Conservation (phyloP, 2,888 invertebrate species). For the Leptinotarsa tumamoca region DNA sequence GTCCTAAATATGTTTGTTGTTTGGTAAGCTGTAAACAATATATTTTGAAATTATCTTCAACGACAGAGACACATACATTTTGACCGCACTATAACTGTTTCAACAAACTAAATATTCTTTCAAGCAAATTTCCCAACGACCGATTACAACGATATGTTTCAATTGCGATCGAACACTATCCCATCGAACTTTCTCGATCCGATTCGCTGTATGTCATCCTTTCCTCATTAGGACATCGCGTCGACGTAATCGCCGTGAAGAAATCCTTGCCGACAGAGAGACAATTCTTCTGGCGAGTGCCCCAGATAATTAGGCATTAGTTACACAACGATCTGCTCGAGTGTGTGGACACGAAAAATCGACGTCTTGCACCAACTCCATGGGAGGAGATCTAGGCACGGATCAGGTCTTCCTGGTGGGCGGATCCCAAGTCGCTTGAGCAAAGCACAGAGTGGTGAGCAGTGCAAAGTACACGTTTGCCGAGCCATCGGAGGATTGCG, state of each 20-base stretch:
- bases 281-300: slow-evolving; percentile 41
- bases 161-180: not conserved
- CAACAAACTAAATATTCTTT: no score
- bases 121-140: not conserved
- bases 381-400: slow-evolving; percentile 40
- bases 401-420: slow-evolving; percentile 28
- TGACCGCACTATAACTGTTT: no score
- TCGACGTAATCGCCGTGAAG: slow-evolving; percentile 15
- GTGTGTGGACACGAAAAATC: slow-evolving; percentile 30
- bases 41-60: no score
- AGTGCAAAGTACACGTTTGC: slow-evolving; percentile 33
- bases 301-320: slow-evolving; percentile 37
- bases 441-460: slow-evolving; percentile 21
- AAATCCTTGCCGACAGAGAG: not conserved
- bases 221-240: not conserved
- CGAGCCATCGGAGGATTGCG: slow-evolving; percentile 43
- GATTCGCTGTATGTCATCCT: not conserved
- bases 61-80: no score
- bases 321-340: slow-evolving; percentile 38
- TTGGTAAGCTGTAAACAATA: no score
- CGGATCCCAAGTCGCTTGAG: slow-evolving; percentile 30
- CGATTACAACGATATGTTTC: not conserved
- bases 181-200: not conserved
- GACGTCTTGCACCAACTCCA: slow-evolving; percentile 4
- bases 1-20: no score